Evolutionary conservation across 2,888 invertebrate genomes (phyloP).

Genomic region (Monopis laevigella): DNA sequence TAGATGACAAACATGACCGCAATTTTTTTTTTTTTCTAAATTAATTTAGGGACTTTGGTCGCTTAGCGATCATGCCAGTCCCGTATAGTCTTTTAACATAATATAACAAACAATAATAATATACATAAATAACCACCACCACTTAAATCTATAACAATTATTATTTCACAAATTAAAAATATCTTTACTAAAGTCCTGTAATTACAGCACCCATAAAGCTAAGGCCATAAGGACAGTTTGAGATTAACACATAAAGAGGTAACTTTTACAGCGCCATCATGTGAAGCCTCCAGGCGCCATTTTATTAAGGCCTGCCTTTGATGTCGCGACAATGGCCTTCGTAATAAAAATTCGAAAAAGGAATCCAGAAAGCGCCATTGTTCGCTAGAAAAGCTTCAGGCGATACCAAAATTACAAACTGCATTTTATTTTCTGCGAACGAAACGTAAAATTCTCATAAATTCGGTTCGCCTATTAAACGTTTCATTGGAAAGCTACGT

Average conservation of each 20-base stretch:
- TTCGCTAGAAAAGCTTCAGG: slow-evolving; percentile 30
- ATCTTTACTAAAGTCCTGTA: no score
- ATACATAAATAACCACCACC: no score
- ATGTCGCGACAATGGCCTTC: slow-evolving; percentile 28
- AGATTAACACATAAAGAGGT: slow-evolving; percentile 23
- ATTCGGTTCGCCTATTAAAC: slow-evolving; percentile 33
- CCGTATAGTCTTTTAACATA: no score
- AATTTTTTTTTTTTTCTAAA: no score
- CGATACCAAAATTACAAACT: slow-evolving; percentile 26
- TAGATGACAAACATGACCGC: no score
- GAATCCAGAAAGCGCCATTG: slow-evolving; percentile 33
- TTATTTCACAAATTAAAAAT: no score
- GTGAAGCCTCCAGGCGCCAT: slow-evolving; percentile 12
- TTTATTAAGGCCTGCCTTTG: slow-evolving; percentile 31
- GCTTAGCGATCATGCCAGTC: no score
- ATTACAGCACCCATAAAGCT: no score
- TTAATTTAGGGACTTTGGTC: no score
- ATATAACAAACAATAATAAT: no score
- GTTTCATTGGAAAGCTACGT: slow-evolving; percentile 7
- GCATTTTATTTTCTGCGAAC: slow-evolving; percentile 26
- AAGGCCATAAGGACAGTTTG: no score
- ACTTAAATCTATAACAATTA: no score
- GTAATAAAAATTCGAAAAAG: slow-evolving; percentile 31
- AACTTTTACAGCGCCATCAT: slow-evolving; percentile 2
- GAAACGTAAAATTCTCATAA: slow-evolving; percentile 31